These are phyloP conservation scores for Urosaurus nigricauda DNA, from an alignment of 2,797 vertebrate species.

Conservation along the genomic window DNA sequence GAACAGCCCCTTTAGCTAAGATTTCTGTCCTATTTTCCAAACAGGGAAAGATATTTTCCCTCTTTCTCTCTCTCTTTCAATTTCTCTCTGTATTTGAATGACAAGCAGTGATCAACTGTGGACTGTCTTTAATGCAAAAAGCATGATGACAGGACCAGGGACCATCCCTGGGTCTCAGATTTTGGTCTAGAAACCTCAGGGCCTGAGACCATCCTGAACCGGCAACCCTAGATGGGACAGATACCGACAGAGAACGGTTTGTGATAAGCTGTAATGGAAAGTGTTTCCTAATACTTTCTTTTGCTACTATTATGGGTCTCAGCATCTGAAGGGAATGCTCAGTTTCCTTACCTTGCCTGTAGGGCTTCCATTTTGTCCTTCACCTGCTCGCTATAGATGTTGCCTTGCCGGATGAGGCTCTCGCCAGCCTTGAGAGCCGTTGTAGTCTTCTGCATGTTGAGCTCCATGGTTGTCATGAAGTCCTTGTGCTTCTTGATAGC, in stretches of 20 bases:
- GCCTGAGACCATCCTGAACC: no score
- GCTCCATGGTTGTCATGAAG: slow-evolving; percentile 92
- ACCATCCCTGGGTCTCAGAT: no score
- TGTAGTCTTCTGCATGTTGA: slow-evolving; percentile 90
- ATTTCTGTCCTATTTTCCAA: no score
- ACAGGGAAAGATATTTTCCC: no score
- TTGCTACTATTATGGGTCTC: not conserved
- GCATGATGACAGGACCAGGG: no score
- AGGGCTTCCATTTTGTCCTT: slow-evolving; percentile 84
- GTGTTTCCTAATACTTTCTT: not conserved
- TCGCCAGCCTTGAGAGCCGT: slow-evolving; percentile 89
- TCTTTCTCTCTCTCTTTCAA: no score
- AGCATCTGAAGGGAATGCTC: not conserved
- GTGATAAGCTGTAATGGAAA: no score
- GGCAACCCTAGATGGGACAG: not conserved
- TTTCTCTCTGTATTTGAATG: no score
- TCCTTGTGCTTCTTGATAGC: slow-evolving; percentile 91
- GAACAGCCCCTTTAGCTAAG: no score
- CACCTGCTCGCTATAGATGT: slow-evolving; percentile 88
- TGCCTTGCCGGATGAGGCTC: slow-evolving; percentile 88
- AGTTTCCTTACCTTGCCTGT: slow-evolving; percentile 81
- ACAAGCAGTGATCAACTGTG: no score
- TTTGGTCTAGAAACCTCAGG: no score
- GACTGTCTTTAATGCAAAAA: no score
- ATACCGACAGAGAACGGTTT: not conserved